These are phyloP conservation scores for Plagodis pulveraria DNA, from an alignment of 2,888 invertebrate species.

Conservation along the genomic window DNA sequence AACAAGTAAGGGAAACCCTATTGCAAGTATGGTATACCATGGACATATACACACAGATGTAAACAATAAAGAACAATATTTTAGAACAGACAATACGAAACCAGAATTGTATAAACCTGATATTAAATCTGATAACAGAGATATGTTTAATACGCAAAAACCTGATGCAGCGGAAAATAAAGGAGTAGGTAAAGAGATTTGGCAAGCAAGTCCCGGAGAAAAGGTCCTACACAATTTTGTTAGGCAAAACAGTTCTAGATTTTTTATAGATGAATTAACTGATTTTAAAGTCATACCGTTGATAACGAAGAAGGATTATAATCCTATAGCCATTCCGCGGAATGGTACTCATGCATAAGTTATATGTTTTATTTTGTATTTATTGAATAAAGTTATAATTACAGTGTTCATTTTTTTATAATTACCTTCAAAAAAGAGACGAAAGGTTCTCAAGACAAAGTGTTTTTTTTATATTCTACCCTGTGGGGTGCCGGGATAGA, in stretches of 20 bases:
- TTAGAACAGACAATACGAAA: not conserved
- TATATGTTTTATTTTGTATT: too few relatives aligned
- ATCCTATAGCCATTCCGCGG: not conserved
- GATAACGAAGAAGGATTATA: not conserved
- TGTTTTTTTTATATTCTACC: too few relatives aligned
- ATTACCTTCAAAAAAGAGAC: too few relatives aligned
- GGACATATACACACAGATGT: slow-evolving; percentile 54
- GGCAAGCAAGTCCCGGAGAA: slow-evolving; percentile 15
- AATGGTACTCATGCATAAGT: not conserved
- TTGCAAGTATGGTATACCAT: slow-evolving; percentile 53
- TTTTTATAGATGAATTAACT: slow-evolving; percentile 53
- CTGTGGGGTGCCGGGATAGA: too few relatives aligned
- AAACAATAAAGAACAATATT: slow-evolving; percentile 12
- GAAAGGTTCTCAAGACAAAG: too few relatives aligned
- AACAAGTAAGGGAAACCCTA: slow-evolving; percentile 33
- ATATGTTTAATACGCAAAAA: not conserved
- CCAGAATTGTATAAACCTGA: slow-evolving; percentile 14
- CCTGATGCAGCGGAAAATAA: not conserved
- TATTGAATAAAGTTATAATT: too few relatives aligned
- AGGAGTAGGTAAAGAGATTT: slow-evolving; percentile 7
- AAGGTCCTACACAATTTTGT: slow-evolving; percentile 17
- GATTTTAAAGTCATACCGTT: slow-evolving; percentile 40
- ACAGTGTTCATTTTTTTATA: too few relatives aligned
- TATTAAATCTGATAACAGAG: slow-evolving; percentile 1
- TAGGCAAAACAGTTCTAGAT: slow-evolving; percentile 41